Percentiles rank a stretch among this genome's conserved stretches.
These are phyloP conservation scores for Microtus montanus DNA, from an alignment of 2,113 vertebrate species.

Conservation along the genomic window DNA sequence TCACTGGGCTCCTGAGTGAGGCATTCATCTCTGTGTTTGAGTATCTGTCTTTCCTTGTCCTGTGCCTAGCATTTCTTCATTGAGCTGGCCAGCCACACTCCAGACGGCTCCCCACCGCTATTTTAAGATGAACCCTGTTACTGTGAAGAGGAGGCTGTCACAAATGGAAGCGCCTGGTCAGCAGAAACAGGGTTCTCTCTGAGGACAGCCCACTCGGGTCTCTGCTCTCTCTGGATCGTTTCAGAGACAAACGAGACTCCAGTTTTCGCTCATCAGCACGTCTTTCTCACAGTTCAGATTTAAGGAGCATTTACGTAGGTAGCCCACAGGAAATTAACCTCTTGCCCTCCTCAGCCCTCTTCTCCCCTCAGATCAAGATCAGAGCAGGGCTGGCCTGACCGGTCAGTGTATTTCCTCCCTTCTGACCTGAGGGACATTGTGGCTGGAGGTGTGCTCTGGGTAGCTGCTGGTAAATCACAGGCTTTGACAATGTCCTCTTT, in stretches of 20 bases:
- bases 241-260: slow-evolving; percentile 38
- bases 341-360: slow-evolving; percentile 66
- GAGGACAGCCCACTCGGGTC: not conserved
- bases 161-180: slow-evolving; percentile 73
- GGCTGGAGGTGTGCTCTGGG: slow-evolving; percentile 71
- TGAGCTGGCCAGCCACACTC: slow-evolving; percentile 61
- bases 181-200: slow-evolving; percentile 44
- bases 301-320: slow-evolving; percentile 71
- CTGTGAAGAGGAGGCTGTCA: slow-evolving; percentile 65
- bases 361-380: slow-evolving; percentile 70
- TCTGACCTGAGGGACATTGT: slow-evolving; percentile 71
- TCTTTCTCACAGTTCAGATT: slow-evolving; percentile 71
- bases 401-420: slow-evolving; percentile 66
- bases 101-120: slow-evolving; percentile 83
- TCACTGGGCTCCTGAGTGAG: slow-evolving; percentile 56
- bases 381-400: slow-evolving; percentile 71
- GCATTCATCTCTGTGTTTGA: slow-evolving; percentile 62
- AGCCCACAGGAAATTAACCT: slow-evolving; percentile 74
- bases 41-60: slow-evolving; percentile 69
- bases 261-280: not conserved
- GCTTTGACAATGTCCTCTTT: slow-evolving; percentile 22
- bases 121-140: slow-evolving; percentile 73
- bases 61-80: slow-evolving; percentile 72
- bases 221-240: slow-evolving; percentile 38
- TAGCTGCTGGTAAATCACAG: slow-evolving; percentile 70